Conservation (phyloP, 2,888 invertebrate species). For the Oxycera nigricornis region DNA sequence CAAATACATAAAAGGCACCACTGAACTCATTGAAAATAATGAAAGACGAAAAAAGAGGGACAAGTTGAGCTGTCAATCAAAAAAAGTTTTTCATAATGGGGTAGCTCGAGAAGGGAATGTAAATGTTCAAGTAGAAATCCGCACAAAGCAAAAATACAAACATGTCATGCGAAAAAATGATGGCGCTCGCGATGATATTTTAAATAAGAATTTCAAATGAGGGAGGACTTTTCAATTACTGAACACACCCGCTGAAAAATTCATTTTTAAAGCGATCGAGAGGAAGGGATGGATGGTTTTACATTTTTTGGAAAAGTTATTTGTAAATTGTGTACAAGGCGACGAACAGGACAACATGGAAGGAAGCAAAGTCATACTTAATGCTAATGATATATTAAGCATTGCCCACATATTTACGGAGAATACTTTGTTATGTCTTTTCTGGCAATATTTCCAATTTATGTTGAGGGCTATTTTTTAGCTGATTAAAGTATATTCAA, state of each 20-base stretch:
- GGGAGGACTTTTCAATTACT: not conserved
- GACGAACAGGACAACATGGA: too few species aligned
- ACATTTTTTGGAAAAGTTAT: too few species aligned
- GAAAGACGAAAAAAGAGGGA: not conserved
- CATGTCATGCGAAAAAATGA: not conserved
- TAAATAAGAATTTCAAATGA: not conserved
- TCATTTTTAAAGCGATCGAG: not conserved
- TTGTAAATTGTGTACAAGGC: too few species aligned
- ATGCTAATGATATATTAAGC: too few species aligned
- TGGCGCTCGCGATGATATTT: not conserved
- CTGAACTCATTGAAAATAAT: not conserved
- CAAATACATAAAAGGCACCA: not conserved
- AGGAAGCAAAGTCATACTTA: too few species aligned
- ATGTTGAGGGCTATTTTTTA: too few species aligned
- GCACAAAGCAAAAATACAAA: not conserved
- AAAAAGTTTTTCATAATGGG: constrained; percentile 8
- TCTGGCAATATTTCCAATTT: too few species aligned
- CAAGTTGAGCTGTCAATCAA: constrained; percentile 1
- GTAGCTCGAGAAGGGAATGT: not conserved
- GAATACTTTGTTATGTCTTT: too few species aligned
- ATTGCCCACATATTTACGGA: too few species aligned
- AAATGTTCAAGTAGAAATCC: not conserved
- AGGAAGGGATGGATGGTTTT: not conserved
- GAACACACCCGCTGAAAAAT: too few species aligned
- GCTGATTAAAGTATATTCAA: too few species aligned